Evolutionary conservation across 2,113 vertebrate species (phyloP).

Genomic region (Campylorhamphus procurvoides): DNA sequence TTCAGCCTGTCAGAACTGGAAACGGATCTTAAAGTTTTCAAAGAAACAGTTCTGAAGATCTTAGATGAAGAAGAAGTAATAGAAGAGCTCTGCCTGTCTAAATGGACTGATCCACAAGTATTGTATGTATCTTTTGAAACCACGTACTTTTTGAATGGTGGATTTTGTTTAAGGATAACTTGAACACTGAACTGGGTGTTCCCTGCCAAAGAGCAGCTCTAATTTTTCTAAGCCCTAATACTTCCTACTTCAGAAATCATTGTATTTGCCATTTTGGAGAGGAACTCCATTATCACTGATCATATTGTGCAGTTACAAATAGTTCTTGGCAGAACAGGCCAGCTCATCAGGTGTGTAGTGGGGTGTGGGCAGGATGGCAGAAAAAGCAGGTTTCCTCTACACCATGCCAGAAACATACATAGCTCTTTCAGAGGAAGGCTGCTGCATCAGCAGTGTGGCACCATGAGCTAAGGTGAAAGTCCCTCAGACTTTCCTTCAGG

Average conservation of each 20-base stretch:
- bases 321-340: background rate
- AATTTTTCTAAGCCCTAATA: background rate
- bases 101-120: constrained; percentile 88
- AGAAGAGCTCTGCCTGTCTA: constrained; percentile 94
- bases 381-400: background rate
- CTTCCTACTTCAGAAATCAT: background rate
- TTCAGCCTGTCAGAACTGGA: constrained; percentile 94
- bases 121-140: constrained; percentile 82
- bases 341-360: background rate
- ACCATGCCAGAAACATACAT: background rate
- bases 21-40: constrained; percentile 95
- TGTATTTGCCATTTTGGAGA: background rate
- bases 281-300: background rate
- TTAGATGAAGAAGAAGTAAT: constrained; percentile 94
- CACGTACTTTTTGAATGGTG: background rate
- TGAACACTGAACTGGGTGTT: background rate
- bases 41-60: constrained; percentile 91
- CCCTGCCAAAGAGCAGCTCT: background rate
- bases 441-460: background rate
- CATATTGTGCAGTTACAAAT: background rate
- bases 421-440: background rate
- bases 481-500: background rate
- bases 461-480: background rate
- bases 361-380: background rate
- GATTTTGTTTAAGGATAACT: background rate